Evolutionary conservation across 2,113 vertebrate species (phyloP).

Genomic region (Hydropotes inermis): DNA sequence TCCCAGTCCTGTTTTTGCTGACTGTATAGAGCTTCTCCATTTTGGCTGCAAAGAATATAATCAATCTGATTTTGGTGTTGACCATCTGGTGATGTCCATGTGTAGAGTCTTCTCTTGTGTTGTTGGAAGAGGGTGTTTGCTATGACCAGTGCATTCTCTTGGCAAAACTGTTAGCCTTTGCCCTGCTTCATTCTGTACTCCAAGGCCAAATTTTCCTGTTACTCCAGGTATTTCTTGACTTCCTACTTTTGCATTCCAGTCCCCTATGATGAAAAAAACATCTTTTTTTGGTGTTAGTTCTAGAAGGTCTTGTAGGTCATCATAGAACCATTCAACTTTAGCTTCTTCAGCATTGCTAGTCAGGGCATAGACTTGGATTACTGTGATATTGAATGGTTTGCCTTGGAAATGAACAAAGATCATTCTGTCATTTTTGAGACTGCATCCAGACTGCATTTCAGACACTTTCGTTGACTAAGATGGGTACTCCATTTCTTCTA

Average conservation of each 20-base stretch:
- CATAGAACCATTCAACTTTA: neutral
- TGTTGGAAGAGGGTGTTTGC: neutral
- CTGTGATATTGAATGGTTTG: neutral
- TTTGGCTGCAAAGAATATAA: neutral
- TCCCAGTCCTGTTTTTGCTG: neutral
- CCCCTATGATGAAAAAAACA: neutral
- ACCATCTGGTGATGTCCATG: accelerated
- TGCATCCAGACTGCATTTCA: neutral
- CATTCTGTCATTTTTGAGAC: neutral
- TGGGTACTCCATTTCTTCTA: neutral
- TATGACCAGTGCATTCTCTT: neutral
- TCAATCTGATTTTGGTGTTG: neutral
- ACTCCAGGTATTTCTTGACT: neutral
- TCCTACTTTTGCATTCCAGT: neutral
- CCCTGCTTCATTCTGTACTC: neutral
- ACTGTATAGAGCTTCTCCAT: neutral
- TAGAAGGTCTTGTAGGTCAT: neutral
- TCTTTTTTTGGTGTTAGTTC: neutral
- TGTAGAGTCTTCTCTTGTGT: neutral
- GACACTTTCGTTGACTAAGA: neutral
- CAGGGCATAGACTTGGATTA: neutral
- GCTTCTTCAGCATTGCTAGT: neutral
- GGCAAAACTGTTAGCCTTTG: neutral
- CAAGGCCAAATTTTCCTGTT: neutral
- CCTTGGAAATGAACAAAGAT: neutral